Conservation (phyloP, 2,797 vertebrate genomes). For the Etheostoma perlongum region DNA sequence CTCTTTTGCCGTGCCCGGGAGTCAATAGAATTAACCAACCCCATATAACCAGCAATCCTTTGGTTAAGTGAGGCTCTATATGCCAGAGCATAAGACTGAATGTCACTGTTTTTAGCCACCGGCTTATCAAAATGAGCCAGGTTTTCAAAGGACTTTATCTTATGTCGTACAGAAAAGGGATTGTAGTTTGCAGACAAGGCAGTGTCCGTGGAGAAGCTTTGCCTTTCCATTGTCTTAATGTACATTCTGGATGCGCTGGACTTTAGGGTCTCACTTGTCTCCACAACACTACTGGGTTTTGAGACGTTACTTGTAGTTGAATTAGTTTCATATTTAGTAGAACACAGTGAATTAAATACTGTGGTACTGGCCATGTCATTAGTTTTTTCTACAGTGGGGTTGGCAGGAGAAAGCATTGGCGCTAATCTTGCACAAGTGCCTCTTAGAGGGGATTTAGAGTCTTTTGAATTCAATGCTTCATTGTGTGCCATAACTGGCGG, state of each 20-base stretch:
- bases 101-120: slow-evolving; percentile 82
- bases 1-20: slow-evolving; percentile 81
- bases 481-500: slow-evolving; percentile 59
- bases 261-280: slow-evolving; percentile 52
- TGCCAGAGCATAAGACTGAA: slow-evolving; percentile 78
- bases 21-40: slow-evolving; percentile 67
- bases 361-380: slow-evolving; percentile 19
- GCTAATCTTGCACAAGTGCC: slow-evolving; percentile 26
- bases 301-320: slow-evolving; percentile 32
- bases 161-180: slow-evolving; percentile 93
- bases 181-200: slow-evolving; percentile 84
- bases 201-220: slow-evolving; percentile 85
- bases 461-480: slow-evolving; percentile 45
- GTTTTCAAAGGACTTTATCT: slow-evolving; percentile 97
- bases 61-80: slow-evolving; percentile 86
- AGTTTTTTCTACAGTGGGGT: slow-evolving; percentile 28
- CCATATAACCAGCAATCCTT: slow-evolving; percentile 85
- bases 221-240: slow-evolving; percentile 79
- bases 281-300: slow-evolving; percentile 32
- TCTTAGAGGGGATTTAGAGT: slow-evolving; percentile 28
- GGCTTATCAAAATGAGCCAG: slow-evolving; percentile 91
- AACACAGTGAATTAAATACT: slow-evolving; percentile 29
- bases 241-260: slow-evolving; percentile 63
- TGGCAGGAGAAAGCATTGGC: slow-evolving; percentile 20
- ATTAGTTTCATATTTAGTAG: slow-evolving; percentile 28